Conservation (phyloP, 2,888 invertebrate genomes). For the Agonopterix arenella region DNA sequence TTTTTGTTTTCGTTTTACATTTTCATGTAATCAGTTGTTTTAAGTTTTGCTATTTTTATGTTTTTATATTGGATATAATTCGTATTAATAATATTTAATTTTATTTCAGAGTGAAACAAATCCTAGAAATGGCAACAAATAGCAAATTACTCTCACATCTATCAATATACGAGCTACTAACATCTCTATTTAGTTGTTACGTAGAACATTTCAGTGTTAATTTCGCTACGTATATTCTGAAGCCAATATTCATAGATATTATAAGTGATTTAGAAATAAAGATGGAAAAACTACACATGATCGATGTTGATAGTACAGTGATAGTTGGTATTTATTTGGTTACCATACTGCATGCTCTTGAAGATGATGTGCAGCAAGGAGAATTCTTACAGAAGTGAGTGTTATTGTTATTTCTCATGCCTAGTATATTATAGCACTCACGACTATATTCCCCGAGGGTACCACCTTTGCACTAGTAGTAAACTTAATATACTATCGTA, state of each 20-base stretch:
- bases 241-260: conserved; percentile 74
- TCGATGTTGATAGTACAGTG: conserved; percentile 72
- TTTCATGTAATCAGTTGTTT: too few relatives aligned
- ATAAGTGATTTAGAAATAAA: conserved; percentile 78
- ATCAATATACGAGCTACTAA: conserved; percentile 48
- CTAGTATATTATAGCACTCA: too few relatives aligned
- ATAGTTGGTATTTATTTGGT: conserved; percentile 79
- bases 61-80: background rate
- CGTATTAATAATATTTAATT: background rate
- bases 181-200: conserved; percentile 52
- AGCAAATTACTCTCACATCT: conserved; percentile 51
- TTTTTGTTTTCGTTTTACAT: too few relatives aligned
- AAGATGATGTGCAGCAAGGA: conserved; percentile 64
- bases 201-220: conserved; percentile 81
- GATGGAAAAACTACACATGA: conserved; percentile 72
- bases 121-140: conserved; percentile 46
- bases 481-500: too few relatives aligned
- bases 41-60: too few relatives aligned
- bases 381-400: conserved; percentile 79
- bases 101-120: conserved; percentile 59
- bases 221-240: conserved; percentile 77
- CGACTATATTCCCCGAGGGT: too few relatives aligned
- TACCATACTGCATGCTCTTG: conserved; percentile 69
- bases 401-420: background rate
- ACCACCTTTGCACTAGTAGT: too few relatives aligned